Percentiles rank a stretch among this genome's conserved stretches.
Evolutionary conservation across 2,113 vertebrate species (phyloP).

Genomic region (Heteronetta atricapilla): DNA sequence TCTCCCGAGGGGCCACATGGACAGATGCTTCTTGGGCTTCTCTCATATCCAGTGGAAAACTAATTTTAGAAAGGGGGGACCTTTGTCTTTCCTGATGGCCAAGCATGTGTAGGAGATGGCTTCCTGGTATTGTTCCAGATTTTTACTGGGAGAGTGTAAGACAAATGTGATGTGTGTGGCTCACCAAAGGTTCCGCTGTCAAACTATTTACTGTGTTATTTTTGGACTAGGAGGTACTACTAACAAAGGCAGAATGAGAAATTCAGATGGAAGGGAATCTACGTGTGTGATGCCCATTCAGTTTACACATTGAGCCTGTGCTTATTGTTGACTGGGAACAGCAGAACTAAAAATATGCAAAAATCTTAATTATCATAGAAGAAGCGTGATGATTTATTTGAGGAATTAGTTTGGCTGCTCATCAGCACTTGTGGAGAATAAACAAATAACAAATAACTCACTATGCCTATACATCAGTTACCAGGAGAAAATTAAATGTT

Average conservation of each 20-base stretch:
- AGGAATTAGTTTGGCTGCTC: slow-evolving; percentile 16
- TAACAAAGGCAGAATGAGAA: background rate
- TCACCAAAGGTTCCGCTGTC: background rate
- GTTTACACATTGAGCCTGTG: background rate
- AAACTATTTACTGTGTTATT: background rate
- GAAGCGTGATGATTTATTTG: background rate
- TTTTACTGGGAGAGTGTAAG: background rate
- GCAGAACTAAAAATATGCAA: background rate
- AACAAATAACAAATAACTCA: slow-evolving; percentile 12
- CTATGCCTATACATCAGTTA: background rate
- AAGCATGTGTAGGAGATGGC: background rate
- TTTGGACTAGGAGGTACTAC: background rate
- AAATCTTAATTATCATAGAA: slow-evolving; percentile 8
- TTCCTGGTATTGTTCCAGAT: background rate
- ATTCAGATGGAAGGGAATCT: background rate
- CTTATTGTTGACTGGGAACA: background rate
- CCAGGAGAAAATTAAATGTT: slow-evolving; percentile 2
- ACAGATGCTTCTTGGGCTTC: background rate
- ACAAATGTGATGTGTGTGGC: background rate
- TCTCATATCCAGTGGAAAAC: background rate
- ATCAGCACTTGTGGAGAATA: background rate
- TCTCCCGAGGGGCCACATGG: background rate
- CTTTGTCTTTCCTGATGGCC: background rate
- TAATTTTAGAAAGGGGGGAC: background rate
- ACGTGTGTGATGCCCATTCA: accelerated